Evolutionary conservation across 1,140 invertebrate species (phyloP), one percentile per base, ranked within the genome.

Genomic region (Drosophila neocordata): DNA sequence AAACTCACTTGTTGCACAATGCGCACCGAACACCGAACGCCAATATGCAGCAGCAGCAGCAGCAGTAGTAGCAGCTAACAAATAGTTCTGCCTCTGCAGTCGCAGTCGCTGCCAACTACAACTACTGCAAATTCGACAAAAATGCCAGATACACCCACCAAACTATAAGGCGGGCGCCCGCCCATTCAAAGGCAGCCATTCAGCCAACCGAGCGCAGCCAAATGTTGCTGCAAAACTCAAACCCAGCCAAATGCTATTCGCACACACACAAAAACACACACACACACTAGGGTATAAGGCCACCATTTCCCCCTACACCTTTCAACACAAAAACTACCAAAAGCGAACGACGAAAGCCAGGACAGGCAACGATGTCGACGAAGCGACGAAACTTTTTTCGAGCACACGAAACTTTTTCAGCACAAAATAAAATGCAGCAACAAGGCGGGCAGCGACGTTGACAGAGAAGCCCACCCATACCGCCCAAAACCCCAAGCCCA

Each of bases 1-100:
- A 88, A 91, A 91, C 89, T 91, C 89, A 91, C 89, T 91, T 91
- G 89, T 91, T 91, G 89, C 89, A 91, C 89, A 90, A 89, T 89
- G 77, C 79, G 69, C 79, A 80, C 68, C 76, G 52, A 89, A 77
- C 57, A 77, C 69, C 73, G 74, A 48, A 73, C 75, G 76, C 76
- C 76, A 73, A 78, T 60, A 55, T 68, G 41, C 66, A 73, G 75
- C 74, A 69, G 60, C 74, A 65, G 74, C 67, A 69, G 65, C 61
- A 35, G 24, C 37, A 41, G 38, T 6, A 35, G 24, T n/a, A 41
- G 38, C n/a, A 44, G 31, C 63, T 35, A 65, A 74, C 77, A 82
- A 87, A 83, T 82, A 76, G 83, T 87, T 82, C 68, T 82, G 83
- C 83, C 88, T 82, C 68, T 82, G 83, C 82, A 76, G 82, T 70